Conservation (phyloP, 1,140 invertebrate species). For the Achatina immaculata region DNA sequence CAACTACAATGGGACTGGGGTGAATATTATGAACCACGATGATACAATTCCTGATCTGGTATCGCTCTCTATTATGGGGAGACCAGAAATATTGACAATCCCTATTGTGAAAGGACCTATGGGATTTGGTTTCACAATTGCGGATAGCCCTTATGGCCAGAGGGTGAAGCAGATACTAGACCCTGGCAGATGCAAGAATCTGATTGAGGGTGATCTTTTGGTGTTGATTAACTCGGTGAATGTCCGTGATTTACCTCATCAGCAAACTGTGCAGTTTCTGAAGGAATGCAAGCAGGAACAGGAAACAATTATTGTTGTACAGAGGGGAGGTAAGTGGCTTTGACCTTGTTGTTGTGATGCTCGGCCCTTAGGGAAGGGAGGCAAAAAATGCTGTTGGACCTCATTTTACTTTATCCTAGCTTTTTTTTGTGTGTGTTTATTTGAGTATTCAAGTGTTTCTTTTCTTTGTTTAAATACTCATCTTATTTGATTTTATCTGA, state of each 20-base stretch:
- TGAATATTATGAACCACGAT: conserved; percentile 48
- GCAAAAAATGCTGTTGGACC: no score
- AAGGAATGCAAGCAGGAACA: conserved; percentile 93
- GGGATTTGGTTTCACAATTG: conserved; percentile 96
- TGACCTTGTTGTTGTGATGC: no score
- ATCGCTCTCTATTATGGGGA: conserved; percentile 32
- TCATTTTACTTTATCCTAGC: no score
- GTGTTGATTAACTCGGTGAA: conserved; percentile 93
- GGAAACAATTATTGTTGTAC: conserved; percentile 90
- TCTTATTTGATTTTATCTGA: no score
- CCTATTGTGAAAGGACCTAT: conserved; percentile 71
- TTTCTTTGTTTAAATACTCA: no score
- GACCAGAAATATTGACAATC: conserved; percentile 59
- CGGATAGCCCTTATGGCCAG: conserved; percentile 80
- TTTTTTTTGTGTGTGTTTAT: no score
- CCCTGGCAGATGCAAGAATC: conserved; percentile 88
- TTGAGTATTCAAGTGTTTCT: no score
- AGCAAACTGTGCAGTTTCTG: conserved; percentile 93
- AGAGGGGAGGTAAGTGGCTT: conserved; percentile 75
- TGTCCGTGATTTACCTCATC: conserved; percentile 86
- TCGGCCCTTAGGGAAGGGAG: no score
- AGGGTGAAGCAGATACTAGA: conserved; percentile 95
- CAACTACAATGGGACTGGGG: conserved; percentile 45
- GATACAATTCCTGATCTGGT: conserved; percentile 59
- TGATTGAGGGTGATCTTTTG: conserved; percentile 94